Percentiles rank a stretch among this genome's conserved stretches.
Evolutionary conservation across 1,140 invertebrate species (phyloP).

Genomic region (Drosophila nigrodunni): DNA sequence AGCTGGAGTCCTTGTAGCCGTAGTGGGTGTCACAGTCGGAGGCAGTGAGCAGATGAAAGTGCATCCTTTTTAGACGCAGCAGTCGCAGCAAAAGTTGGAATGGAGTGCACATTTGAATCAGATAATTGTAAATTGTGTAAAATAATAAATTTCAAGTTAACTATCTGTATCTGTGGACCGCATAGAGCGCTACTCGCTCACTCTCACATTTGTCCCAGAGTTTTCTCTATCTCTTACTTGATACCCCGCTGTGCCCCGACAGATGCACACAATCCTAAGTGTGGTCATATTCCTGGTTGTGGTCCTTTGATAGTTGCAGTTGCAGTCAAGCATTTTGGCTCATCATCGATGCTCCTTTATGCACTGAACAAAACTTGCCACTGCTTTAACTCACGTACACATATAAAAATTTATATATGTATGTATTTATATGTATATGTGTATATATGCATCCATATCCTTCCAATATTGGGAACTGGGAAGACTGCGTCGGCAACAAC

Average conservation of each 20-base stretch:
- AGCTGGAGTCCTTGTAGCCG: constrained; percentile 8
- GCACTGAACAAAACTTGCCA: constrained; percentile 36
- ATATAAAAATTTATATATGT: constrained; percentile 7
- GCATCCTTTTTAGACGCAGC: constrained; percentile 33
- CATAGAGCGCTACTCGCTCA: constrained; percentile 62
- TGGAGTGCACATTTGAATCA: constrained; percentile 77
- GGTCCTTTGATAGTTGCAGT: constrained; percentile 50
- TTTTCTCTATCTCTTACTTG: neutral
- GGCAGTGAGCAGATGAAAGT: constrained; percentile 48
- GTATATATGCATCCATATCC: constrained; percentile 10
- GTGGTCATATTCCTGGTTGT: constrained; percentile 32
- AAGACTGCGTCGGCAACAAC: constrained; percentile 5
- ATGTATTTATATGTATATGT: constrained; percentile 19
- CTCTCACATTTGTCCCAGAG: neutral
- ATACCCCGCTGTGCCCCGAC: constrained; percentile 14
- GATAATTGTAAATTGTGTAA: constrained; percentile 84
- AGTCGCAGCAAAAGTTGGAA: neutral
- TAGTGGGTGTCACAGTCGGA: constrained; percentile 18
- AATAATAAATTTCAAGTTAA: constrained; percentile 83
- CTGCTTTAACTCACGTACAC: constrained; percentile 2
- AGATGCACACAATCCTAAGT: constrained; percentile 12
- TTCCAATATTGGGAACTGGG: constrained; percentile 4
- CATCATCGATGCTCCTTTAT: constrained; percentile 42
- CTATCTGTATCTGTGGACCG: constrained; percentile 76
- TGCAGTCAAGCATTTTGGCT: constrained; percentile 32